Base-by-base conservation (phyloP, 2,888 invertebrate genomes). In the Nysson spinosus region DNA sequence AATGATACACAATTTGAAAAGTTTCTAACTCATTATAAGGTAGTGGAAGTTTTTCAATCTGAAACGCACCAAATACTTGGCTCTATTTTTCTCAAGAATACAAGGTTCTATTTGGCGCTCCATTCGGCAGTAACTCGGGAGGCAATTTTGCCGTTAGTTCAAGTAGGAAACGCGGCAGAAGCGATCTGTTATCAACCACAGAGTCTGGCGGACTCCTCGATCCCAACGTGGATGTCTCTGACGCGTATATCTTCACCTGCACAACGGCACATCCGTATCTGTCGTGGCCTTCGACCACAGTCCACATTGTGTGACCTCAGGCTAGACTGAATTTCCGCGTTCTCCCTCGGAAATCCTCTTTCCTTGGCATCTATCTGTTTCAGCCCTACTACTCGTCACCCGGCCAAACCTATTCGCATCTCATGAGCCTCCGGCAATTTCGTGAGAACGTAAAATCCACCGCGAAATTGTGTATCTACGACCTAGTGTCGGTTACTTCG, bases 171-270 rank as follows among this genome's bases (percentile, higher is more conserved):
- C 37, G 20, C 35, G 12, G 32, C 22, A 30, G 16, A 28, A 52
- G 54, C 52, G 51, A 61, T 67, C 43, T 58, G 63, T 70, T 73
- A 73, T 73, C 66, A 52, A 50, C 20, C 44, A 22, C 40, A 62
- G 56, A 67, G 67, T 60, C 64, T 35, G 49, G 44, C 55, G 46
- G 32, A 34, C 52, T 72, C 57, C 61, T 72, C 56, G 72, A 69
- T 72, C 57, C 60, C 51, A 39, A 16, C 35, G 63, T 63, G 43
- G 54, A 50, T 69, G 58, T 43, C 62, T 26, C 54, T 62, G 72
- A 69, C 58, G 46, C 69, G 69, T 69, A 70, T 70, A 69, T 67
- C 72, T 69, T 70, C 60, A 62, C 66, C 69, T 55, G 52, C 22
- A 22, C 68, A 61, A 39, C 34, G 56, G 43, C 44, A 52, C 57